Evolutionary conservation across 2,113 vertebrate species (phyloP).

Genomic region (Megaleporinus macrocephalus): DNA sequence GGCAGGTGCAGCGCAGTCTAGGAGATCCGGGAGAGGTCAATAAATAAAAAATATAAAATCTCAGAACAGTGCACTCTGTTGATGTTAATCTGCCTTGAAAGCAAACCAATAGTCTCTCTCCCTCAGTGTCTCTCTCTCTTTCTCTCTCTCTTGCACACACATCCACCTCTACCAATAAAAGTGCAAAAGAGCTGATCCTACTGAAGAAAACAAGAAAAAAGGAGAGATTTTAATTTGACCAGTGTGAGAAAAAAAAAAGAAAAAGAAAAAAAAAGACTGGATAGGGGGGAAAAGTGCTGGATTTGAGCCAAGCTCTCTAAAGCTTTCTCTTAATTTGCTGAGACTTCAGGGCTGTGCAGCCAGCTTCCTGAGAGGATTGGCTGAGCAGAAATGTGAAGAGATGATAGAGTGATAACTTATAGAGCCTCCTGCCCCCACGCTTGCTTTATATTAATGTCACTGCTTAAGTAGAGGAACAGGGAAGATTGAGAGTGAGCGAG

Average conservation of each 20-base stretch:
- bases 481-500: slow-evolving; percentile 16
- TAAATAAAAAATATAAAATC: not conserved
- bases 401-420: slow-evolving; percentile 60
- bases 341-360: slow-evolving; percentile 50
- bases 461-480: slow-evolving; percentile 63
- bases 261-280: not conserved
- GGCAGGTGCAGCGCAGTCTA: not conserved
- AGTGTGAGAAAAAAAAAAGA: slow-evolving; percentile 31
- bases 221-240: slow-evolving; percentile 39
- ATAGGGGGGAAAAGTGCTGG: slow-evolving; percentile 39
- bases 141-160: slow-evolving; percentile 5
- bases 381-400: slow-evolving; percentile 51
- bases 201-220: slow-evolving; percentile 32
- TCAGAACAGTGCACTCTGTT: not conserved
- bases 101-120: slow-evolving; percentile 5
- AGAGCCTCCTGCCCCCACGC: slow-evolving; percentile 40
- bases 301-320: slow-evolving; percentile 51
- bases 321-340: slow-evolving; percentile 49
- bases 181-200: slow-evolving; percentile 25
- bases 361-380: slow-evolving; percentile 50
- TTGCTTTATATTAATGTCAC: slow-evolving; percentile 55
- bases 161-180: slow-evolving; percentile 1
- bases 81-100: not conserved
- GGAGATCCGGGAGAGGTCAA: not conserved
- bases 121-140: not conserved